Conservation (phyloP, 2,888 invertebrate genomes). For the Tridacna gigas region DNA sequence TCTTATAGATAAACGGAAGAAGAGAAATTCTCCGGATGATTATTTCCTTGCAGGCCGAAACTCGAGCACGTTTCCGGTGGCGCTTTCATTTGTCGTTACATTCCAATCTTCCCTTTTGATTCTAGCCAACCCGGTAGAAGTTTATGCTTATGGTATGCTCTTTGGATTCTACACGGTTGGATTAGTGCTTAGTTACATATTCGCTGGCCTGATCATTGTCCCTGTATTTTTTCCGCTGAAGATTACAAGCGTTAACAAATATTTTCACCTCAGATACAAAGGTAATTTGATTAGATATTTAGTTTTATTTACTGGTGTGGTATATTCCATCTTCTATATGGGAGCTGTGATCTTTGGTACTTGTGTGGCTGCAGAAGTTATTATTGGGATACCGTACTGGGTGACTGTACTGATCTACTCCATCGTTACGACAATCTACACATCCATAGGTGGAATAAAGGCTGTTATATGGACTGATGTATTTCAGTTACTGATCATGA, state of each 20-base stretch:
- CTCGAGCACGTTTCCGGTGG: conserved; percentile 34
- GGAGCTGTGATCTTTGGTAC: conserved; percentile 39
- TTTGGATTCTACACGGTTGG: conserved; percentile 14
- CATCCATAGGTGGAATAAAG: conserved; percentile 45
- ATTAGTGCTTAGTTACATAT: conserved; percentile 14
- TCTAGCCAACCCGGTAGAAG: conserved; percentile 36
- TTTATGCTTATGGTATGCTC: conserved; percentile 40
- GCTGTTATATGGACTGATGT: conserved; percentile 55
- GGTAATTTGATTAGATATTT: conserved; percentile 40
- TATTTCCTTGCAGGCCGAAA: conserved; percentile 45
- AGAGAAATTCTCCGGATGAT: conserved; percentile 26
- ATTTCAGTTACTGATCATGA: conserved; percentile 45
- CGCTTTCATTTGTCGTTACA: conserved; percentile 49
- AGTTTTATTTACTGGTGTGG: conserved; percentile 23
- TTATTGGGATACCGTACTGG: conserved; percentile 45
- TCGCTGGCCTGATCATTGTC: conserved; percentile 26
- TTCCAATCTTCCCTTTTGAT: conserved; percentile 51
- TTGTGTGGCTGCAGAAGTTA: conserved; percentile 37
- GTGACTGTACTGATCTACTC: conserved; percentile 42
- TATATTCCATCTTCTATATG: conserved; percentile 44
- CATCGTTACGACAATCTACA: conserved; percentile 40
- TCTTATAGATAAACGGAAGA: conserved; percentile 22
- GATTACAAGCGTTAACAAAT: conserved; percentile 42
- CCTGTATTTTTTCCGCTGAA: conserved; percentile 42
- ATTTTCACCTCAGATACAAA: conserved; percentile 34